Base-by-base conservation (phyloP, 2,888 invertebrate species). In the Diarsia dahlii region DNA sequence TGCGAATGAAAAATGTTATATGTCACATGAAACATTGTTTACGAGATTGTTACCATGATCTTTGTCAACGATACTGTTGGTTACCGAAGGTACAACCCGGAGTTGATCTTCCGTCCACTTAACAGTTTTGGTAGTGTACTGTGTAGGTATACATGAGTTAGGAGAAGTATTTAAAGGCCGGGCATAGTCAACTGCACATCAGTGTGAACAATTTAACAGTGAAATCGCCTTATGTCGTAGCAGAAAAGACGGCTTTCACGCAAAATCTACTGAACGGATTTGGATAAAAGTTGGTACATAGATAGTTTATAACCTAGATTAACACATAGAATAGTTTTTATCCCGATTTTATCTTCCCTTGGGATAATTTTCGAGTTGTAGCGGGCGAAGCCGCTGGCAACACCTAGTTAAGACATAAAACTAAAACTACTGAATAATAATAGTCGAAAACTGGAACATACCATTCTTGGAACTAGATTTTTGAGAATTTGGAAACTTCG, bases 401-500 rank as follows among this genome's bases (percentile, higher is more conserved):
- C 28, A 28, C 28, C 28, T 28, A 28, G 28, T 28, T 20, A 45
- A 46, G 8, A 56, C 8, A 1, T n/a, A 23, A 0, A 72, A 56
- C 13, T 15, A 20, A 23, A 66, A 34, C 15, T 58, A 50, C 13
- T 50, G 2, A 58, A 50, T 67, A 60, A 45, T 62, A 13, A 34
- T 23, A 5, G 34, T 20, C 23, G 12, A 3, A 56, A 64, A 76
- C 0, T 45, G 2, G 1, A 45, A 71, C 77, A 50, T 71, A 76
- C 77, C 77, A 64, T 71, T 34, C 50, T 54, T 77, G 34, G 77
- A 71, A 45, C 39, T 70, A 63, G 28, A 50, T 58, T 76, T 50
- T 71, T n/a, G 45, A 39, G 62, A n/a, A 71, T 71, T 76, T 56
- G 28, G 10, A 45, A 28, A 34, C 56, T 45, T 56, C 71, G 20